Conservation (phyloP, 2,888 invertebrate genomes). For the Noctua janthina region DNA sequence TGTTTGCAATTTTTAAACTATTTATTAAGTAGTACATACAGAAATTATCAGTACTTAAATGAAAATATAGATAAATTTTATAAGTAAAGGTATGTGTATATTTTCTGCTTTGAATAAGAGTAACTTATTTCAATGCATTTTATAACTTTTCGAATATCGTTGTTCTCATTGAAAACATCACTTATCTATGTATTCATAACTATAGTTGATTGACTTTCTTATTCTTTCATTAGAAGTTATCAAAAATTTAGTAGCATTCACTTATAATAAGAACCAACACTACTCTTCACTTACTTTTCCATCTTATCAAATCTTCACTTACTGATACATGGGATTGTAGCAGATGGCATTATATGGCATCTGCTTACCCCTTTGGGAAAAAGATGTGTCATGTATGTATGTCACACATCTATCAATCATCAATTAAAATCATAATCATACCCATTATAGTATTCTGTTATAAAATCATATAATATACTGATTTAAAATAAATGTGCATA, state of each 20-base stretch:
- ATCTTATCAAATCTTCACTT: background rate
- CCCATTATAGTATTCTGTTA: too few relatives aligned
- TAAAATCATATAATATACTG: too few relatives aligned
- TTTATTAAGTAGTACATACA: background rate
- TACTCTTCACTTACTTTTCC: background rate
- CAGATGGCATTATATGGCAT: background rate
- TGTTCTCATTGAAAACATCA: background rate
- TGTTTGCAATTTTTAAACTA: slow-evolving; percentile 3
- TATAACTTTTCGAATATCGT: background rate
- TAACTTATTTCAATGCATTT: background rate
- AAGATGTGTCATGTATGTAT: too few relatives aligned
- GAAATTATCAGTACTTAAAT: background rate
- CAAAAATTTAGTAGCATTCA: background rate
- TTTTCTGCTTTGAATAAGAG: background rate
- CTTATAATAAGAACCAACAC: background rate
- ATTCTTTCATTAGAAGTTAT: background rate
- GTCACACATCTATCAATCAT: background rate
- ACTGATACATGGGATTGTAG: background rate
- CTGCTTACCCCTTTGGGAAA: background rate
- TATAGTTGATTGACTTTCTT: background rate
- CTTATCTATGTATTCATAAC: background rate
- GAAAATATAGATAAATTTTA: background rate
- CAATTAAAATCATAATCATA: background rate
- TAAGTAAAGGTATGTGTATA: background rate
- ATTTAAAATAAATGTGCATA: too few relatives aligned